phyloP scores from a whole-genome alignment of 2,888 invertebrate species.

The Tenthredo distinguenda region DNA sequence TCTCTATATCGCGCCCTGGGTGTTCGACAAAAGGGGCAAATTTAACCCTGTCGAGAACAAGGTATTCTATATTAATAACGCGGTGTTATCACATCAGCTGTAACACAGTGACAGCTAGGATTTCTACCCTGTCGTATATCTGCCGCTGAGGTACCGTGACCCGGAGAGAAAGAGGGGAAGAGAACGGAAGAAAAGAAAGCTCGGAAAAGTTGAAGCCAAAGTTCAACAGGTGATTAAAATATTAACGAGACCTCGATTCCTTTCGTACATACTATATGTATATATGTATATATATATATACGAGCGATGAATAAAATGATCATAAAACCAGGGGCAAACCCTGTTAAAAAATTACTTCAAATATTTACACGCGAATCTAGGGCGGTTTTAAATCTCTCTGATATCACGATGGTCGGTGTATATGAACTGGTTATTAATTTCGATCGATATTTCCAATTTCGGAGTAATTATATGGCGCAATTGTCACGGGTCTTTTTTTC shows the following conservation, averaged over 20 bases:
- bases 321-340: background rate
- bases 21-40: background rate
- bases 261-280: background rate
- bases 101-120: background rate
- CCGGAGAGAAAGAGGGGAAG: background rate
- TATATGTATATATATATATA: background rate
- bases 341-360: background rate
- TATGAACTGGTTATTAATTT: conserved; percentile 58
- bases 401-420: background rate
- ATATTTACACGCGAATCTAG: background rate
- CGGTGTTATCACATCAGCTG: conserved; percentile 6
- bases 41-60: background rate
- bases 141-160: background rate
- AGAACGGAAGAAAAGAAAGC: background rate
- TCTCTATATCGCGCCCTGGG: background rate
- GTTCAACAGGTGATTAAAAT: conserved; percentile 47
- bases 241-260: background rate
- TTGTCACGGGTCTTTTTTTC: background rate
- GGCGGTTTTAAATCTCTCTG: background rate
- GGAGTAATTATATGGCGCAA: conserved; percentile 5
- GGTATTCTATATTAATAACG: background rate
- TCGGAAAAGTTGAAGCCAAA: background rate
- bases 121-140: background rate
- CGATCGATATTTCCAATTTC: background rate
- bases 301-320: background rate